phyloP scores from a whole-genome alignment of 1,140 invertebrate species.

The Caenorhabditis elegans region DNA sequence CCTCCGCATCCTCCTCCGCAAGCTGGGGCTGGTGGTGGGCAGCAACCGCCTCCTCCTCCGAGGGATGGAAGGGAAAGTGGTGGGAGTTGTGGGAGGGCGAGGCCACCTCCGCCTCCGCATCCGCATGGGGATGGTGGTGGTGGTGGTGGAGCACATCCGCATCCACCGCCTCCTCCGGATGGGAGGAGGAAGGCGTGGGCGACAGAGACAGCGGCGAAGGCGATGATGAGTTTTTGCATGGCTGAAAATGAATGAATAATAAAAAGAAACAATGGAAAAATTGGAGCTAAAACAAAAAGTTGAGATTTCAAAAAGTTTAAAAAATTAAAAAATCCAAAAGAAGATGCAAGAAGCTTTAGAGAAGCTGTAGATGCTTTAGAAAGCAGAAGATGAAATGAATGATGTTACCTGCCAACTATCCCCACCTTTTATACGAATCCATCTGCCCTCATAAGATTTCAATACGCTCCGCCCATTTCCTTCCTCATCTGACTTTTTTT shows the following conservation, averaged over 20 bases:
- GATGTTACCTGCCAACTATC: background rate
- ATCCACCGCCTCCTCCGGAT: slow-evolving; percentile 26
- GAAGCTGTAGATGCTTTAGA: no score
- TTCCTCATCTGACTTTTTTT: background rate
- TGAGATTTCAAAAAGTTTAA: background rate
- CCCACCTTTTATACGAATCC: background rate
- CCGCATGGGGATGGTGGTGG: slow-evolving; percentile 26
- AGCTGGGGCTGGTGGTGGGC: slow-evolving; percentile 20
- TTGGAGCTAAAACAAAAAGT: background rate
- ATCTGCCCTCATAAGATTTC: background rate
- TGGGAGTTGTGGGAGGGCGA: slow-evolving; percentile 30
- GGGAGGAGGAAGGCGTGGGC: background rate
- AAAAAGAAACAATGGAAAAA: background rate
- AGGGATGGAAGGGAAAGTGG: slow-evolving; percentile 30
- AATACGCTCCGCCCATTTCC: background rate
- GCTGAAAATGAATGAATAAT: background rate
- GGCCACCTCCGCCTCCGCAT: slow-evolving; percentile 32
- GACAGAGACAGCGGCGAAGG: background rate
- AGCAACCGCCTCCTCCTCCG: slow-evolving; percentile 37
- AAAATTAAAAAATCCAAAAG: background rate
- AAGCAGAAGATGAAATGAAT: background rate
- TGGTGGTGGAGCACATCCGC: slow-evolving; percentile 36
- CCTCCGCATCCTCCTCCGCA: slow-evolving; percentile 32
- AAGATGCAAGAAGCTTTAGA: background rate
- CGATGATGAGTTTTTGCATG: slow-evolving; percentile 7